These are phyloP conservation scores for Elephas maximus DNA, from an alignment of 2,113 vertebrate genomes.

Conservation along the genomic window DNA sequence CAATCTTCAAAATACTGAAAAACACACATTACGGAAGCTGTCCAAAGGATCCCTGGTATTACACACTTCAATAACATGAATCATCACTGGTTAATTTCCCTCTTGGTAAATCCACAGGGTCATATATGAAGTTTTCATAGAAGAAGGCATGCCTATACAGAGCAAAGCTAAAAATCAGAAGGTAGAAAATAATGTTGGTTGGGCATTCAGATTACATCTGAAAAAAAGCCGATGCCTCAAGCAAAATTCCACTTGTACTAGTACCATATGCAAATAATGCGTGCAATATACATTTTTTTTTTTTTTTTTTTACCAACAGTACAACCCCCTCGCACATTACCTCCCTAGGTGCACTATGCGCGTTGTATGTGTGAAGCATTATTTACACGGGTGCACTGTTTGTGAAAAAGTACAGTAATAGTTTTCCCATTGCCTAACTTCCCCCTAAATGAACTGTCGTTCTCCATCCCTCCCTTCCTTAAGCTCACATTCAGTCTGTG, in stretches of 20 bases:
- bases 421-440: constrained; percentile 12
- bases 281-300: too few relatives aligned
- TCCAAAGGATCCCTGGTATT: not conserved
- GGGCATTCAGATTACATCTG: not conserved
- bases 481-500: not conserved
- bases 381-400: too few relatives aligned
- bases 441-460: not conserved
- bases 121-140: not conserved
- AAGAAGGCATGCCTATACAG: not conserved
- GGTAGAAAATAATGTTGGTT: not conserved
- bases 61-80: not conserved
- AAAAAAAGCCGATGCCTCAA: constrained; percentile 5
- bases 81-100: constrained; percentile 10
- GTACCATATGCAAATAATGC: too few relatives aligned
- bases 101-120: constrained; percentile 3
- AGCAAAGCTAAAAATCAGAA: constrained; percentile 11
- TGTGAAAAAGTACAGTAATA: not conserved
- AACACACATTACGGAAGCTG: not conserved
- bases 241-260: not conserved
- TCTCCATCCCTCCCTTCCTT: not conserved
- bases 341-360: too few relatives aligned
- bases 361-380: too few relatives aligned
- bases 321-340: too few relatives aligned
- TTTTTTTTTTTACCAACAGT: too few relatives aligned
- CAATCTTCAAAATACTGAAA: constrained; percentile 42